These are phyloP conservation scores for Pegoplata infirma DNA, from an alignment of 2,888 invertebrate species.

Conservation along the genomic window DNA sequence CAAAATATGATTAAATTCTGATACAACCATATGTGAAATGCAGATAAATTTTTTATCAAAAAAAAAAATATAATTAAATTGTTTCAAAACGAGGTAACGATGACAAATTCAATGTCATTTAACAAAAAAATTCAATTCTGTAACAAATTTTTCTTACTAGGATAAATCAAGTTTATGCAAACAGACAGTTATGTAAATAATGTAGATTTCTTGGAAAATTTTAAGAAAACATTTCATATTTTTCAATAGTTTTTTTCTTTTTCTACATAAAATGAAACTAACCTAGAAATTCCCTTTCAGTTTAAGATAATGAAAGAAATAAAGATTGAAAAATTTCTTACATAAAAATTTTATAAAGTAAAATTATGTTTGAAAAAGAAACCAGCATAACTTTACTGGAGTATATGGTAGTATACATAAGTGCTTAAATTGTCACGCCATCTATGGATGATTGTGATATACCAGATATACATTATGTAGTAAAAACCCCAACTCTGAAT, in stretches of 20 bases:
- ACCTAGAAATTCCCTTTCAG: constrained; percentile 60
- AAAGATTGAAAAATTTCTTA: not conserved
- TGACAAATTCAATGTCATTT: constrained; percentile 48
- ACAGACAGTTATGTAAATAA: not conserved
- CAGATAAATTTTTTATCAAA: not conserved
- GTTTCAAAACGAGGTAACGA: constrained; percentile 54
- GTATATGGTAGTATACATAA: not conserved
- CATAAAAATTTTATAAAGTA: not conserved
- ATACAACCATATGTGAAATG: constrained; percentile 24
- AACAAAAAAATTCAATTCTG: not conserved
- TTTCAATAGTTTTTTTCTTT: not conserved
- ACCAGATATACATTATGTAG: too few relatives aligned
- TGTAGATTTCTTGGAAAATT: not conserved
- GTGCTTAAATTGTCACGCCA: constrained; percentile 32
- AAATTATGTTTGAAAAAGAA: constrained; percentile 3
- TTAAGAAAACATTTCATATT: not conserved
- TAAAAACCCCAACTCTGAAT: not conserved
- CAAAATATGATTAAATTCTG: constrained; percentile 29
- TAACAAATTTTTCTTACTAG: constrained; percentile 10
- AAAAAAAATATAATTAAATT: constrained; percentile 53
- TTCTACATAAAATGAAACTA: constrained; percentile 7
- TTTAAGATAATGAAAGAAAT: too few relatives aligned
- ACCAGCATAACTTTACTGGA: constrained; percentile 5
- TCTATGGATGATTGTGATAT: not conserved
- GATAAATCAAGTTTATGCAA: constrained; percentile 3